Evolutionary conservation across 2,888 invertebrate species (phyloP), one percentile per base, ranked within the genome.

Genomic region (Trachelus stipa): DNA sequence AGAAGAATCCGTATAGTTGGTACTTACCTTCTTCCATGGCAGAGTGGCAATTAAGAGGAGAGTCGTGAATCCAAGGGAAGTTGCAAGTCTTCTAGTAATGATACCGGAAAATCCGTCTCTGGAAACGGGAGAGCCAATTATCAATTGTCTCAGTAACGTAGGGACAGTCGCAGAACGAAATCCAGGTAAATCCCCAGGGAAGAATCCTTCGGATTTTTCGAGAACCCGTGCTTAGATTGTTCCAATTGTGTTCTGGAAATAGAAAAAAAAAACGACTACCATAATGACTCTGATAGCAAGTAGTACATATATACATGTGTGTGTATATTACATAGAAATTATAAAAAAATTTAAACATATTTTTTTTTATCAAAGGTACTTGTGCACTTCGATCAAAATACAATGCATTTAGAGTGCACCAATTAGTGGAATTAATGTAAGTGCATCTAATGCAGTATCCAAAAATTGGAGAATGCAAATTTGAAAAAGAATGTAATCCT

Each of bases 51-150:
- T 56, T 56, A 56, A 56, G 23, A 23, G 40, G 40, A 56, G 40
- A 76, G 73, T 79, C 76, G 12, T 33, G 73, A 74, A 23, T 56
- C 40, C 40, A 1, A 56, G 23, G 23, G 40, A 56, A 56, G 40
- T 9, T 23, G 40, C 40, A 6, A 23, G 40, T 56, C 40, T 56
- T 56, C 40, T 9, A 9, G 40, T 56, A 56, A 56, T 56, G 23
- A 23, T 56, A 31, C 31, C 31, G 71, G 15, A 33, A 71, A 30
- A 33, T 71, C 1, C 71, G 31, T 71, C 71, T 31, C 12, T 15
- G 33, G 33, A 33, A 33, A 71, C 33, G 71, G 31, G 15, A 71
- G 71, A 31, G 31, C 71, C 71, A 71, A 71, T 71, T 71, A 71
- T 71, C 71, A 71, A 71, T 71, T 71, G 71, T 71, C 71, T 31